Percentiles rank a stretch among this genome's conserved stretches.
These are phyloP conservation scores for Pangasius larnaudii DNA, from an alignment of 2,797 vertebrate genomes.

Conservation along the genomic window DNA sequence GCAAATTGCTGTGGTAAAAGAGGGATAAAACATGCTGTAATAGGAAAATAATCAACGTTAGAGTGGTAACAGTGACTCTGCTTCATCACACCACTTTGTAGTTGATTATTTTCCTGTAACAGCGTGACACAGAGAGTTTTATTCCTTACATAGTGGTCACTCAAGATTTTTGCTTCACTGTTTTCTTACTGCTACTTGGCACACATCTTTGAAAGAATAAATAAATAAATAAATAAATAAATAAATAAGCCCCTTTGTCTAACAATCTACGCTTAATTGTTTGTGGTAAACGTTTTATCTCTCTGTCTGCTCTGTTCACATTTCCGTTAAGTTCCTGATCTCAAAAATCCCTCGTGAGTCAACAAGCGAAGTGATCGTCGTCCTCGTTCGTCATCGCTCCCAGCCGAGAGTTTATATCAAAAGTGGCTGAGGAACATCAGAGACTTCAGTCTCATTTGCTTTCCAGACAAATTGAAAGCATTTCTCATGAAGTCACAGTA, in stretches of 20 bases:
- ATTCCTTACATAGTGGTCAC: not conserved
- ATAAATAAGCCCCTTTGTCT: no score
- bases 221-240: not conserved
- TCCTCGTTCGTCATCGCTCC: not conserved
- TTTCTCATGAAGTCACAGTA: slow-evolving; percentile 27
- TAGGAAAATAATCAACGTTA: not conserved
- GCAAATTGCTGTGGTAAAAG: not conserved
- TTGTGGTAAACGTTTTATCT: no score
- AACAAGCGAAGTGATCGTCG: slow-evolving; percentile 9
- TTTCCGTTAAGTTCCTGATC: slow-evolving; percentile 44
- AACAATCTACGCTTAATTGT: no score
- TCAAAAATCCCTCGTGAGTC: slow-evolving; percentile 39
- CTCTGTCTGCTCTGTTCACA: not conserved
- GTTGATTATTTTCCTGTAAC: not conserved
- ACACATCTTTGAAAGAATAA: no score
- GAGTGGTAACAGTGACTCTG: not conserved
- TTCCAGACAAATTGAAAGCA: slow-evolving; percentile 16
- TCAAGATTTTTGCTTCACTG: not conserved
- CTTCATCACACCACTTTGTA: not conserved
- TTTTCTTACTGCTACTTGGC: not conserved
- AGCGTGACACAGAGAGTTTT: not conserved
- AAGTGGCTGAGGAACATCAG: slow-evolving; percentile 35
- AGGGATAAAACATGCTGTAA: not conserved
- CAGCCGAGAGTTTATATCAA: slow-evolving; percentile 17
- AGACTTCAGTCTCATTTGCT: not conserved